A percentile compares a stretch with the other conserved stretches of the same genome.
Evolutionary conservation across 2,888 invertebrate genomes (phyloP).

Genomic region (Coleophora deauratella): DNA sequence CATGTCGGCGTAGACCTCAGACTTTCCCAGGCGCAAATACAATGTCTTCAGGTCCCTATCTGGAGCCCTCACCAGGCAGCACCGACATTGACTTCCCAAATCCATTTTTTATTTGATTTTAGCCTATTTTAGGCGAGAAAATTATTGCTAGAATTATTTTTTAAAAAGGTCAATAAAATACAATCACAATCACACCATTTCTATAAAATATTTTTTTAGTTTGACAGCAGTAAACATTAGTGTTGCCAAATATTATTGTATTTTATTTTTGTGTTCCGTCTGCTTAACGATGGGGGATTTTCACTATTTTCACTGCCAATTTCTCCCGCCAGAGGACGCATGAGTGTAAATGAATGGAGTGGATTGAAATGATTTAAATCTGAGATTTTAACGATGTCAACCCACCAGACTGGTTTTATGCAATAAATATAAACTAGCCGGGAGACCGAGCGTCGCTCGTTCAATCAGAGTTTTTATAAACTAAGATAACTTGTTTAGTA

Average conservation of each 20-base stretch:
- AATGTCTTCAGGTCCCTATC: slow-evolving; percentile 45
- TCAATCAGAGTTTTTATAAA: no score
- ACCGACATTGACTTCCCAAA: slow-evolving; percentile 33
- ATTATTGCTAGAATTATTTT: not conserved
- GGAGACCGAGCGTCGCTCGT: no score
- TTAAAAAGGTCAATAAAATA: not conserved
- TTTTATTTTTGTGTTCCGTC: not conserved
- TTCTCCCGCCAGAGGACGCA: no score
- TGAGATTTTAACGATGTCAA: no score
- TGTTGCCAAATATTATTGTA: not conserved
- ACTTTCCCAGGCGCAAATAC: slow-evolving; percentile 38
- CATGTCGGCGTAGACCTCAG: slow-evolving; percentile 55
- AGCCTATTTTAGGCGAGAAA: not conserved
- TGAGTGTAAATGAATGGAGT: no score
- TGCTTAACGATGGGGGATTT: no score
- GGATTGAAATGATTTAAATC: no score
- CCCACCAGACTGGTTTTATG: no score
- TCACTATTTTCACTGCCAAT: no score
- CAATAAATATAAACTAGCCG: no score
- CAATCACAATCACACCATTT: not conserved
- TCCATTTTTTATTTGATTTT: slow-evolving; percentile 28
- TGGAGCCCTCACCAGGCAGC: slow-evolving; percentile 49
- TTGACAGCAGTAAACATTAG: not conserved
- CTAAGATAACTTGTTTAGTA: no score
- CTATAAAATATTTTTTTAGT: not conserved